Base-by-base conservation (phyloP, 1,140 invertebrate genomes). In the Ips nitidus region DNA sequence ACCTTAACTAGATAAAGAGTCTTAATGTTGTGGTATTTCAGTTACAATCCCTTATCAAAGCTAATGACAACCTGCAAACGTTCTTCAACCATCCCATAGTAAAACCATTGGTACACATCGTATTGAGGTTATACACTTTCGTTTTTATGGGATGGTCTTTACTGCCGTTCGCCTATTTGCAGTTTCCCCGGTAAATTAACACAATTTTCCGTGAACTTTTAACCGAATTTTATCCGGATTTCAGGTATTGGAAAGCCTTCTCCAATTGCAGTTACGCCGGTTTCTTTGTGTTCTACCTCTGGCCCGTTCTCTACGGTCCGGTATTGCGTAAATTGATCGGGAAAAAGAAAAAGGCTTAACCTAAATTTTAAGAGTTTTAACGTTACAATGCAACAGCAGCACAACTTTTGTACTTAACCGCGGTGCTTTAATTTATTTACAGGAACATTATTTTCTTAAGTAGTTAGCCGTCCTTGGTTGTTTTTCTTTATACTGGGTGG, bases 111-210 rank as follows among this genome's bases (percentile, higher is more conserved):
- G 58, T 83, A 1, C 86, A 86, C 78, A 67, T 90, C 0, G 38
- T 93, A 1, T 79, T 92, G 2, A 94, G 93, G 80, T 73, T 89
- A 0, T 93, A 94, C 73, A 89, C 93, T 0, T 84, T 91, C 6
- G 83, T 93, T 7, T 92, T 91, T 72, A 91, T 97, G 86, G 93
- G 94, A 6, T 97, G 93, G 83, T 90, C 91, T 76, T 81, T 97
- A 6, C 81, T 90, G 3, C 88, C 93, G 0, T 97, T 98, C 77
- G 87, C 87, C 40, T 83, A 94, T 1, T 85, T 97, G 38, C 88
- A 88, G 3, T 90, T 82, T 66, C 71, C 85, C 1, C 86, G 83
- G 66, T 94, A 90, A 67, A 37, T n/a, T 45, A 71, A 84, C 1
- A 86, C 22, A 22, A 22, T 22, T 22, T 22, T 22, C 22, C 22